Percentiles rank a stretch among this genome's conserved stretches.
Evolutionary conservation across 2,797 vertebrate species (phyloP).

Genomic region (Squalus acanthias): DNA sequence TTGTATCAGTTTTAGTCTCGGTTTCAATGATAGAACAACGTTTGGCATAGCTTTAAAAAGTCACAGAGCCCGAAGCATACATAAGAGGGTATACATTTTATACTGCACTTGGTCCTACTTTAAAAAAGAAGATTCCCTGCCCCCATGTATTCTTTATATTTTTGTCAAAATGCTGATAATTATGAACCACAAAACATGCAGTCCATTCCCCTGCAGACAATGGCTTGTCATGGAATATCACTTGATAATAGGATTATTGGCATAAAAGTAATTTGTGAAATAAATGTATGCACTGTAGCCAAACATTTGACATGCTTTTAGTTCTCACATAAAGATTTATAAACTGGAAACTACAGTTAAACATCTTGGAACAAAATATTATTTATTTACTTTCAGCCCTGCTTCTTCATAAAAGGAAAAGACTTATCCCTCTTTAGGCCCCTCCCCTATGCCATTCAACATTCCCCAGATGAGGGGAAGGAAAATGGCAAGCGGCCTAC

Average conservation of each 20-base stretch:
- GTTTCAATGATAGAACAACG: neutral
- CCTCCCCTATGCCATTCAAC: neutral
- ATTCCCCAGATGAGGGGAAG: neutral
- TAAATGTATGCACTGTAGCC: neutral
- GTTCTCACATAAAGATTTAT: conserved; percentile 1
- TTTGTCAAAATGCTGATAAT: neutral
- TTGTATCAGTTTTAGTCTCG: neutral
- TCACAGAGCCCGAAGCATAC: conserved; percentile 11
- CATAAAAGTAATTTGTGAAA: conserved; percentile 9
- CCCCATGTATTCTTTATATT: conserved; percentile 12
- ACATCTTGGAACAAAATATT: neutral
- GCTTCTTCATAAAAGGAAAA: neutral
- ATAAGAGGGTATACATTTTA: neutral
- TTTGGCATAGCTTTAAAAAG: neutral
- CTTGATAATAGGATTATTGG: neutral
- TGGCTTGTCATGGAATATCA: neutral
- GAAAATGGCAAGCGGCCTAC: neutral
- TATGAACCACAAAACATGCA: neutral
- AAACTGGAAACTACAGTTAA: neutral
- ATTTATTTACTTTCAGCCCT: neutral
- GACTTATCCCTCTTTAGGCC: neutral
- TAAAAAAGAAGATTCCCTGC: neutral
- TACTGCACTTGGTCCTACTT: neutral
- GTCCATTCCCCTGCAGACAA: neutral
- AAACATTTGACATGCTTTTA: conserved; percentile 19